A percentile compares a stretch with the other conserved stretches of the same genome.
Evolutionary conservation across 1,140 invertebrate genomes (phyloP).

Genomic region (Drosophila burlai): DNA sequence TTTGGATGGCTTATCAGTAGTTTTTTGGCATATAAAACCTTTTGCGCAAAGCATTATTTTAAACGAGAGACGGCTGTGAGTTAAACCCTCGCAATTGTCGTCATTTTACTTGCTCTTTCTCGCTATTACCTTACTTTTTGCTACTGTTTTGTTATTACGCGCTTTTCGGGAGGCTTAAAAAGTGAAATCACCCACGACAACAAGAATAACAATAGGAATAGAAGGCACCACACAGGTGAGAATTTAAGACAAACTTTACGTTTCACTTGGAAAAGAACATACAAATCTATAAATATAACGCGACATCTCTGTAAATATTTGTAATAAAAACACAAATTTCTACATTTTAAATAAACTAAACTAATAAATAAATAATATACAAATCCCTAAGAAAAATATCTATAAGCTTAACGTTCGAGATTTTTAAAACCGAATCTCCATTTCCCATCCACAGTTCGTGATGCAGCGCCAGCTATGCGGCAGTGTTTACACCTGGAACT

Average conservation of each 20-base stretch:
- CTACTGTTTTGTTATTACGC: background rate
- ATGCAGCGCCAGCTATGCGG: slow-evolving; percentile 68
- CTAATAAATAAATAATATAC: background rate
- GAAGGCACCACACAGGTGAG: background rate
- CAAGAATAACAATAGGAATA: background rate
- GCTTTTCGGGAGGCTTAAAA: slow-evolving; percentile 53
- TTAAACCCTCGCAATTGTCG: too few relatives aligned
- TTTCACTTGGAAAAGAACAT: too few relatives aligned
- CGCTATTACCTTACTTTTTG: slow-evolving; percentile 7
- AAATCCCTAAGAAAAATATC: background rate
- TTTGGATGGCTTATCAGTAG: too few relatives aligned
- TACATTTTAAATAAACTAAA: too few relatives aligned
- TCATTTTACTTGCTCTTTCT: background rate
- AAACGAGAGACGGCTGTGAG: too few relatives aligned
- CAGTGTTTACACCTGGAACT: slow-evolving; percentile 75
- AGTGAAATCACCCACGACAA: slow-evolving; percentile 53
- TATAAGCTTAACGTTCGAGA: background rate
- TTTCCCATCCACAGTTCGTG: background rate
- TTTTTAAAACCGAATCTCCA: background rate
- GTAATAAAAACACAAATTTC: too few relatives aligned
- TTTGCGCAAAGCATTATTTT: too few relatives aligned
- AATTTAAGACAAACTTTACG: too few relatives aligned
- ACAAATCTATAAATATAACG: too few relatives aligned
- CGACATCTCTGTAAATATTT: too few relatives aligned
- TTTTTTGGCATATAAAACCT: too few relatives aligned